phyloP scores from a whole-genome alignment of 2,113 vertebrate species.

The Miniopterus natalensis region DNA sequence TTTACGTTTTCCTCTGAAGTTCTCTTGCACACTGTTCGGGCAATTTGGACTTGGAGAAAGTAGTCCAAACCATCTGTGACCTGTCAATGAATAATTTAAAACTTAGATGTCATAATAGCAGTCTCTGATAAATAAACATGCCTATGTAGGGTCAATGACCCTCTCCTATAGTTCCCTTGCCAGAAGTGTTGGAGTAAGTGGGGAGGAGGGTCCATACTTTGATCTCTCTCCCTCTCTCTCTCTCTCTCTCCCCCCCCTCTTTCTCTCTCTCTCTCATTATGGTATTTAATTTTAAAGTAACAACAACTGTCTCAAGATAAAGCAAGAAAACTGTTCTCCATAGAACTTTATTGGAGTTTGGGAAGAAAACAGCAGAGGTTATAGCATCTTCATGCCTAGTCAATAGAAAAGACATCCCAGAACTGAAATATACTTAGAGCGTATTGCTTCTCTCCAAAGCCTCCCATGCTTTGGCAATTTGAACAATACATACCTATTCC shows the following conservation, averaged over 20 bases:
- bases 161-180: neutral
- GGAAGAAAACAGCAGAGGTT: neutral
- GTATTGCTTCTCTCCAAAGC: neutral
- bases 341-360: neutral
- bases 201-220: neutral
- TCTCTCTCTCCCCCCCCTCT: neutral
- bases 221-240: neutral
- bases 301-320: neutral
- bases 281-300: slow-evolving; percentile 46
- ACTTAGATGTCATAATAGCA: neutral
- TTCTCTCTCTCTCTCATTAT: neutral
- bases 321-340: neutral
- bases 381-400: neutral
- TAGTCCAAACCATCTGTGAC: slow-evolving; percentile 78
- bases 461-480: neutral
- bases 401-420: neutral
- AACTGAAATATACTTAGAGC: neutral
- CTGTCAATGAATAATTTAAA: slow-evolving; percentile 48
- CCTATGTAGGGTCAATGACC: neutral
- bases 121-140: neutral
- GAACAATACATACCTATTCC: neutral
- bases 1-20: slow-evolving; percentile 46
- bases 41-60: slow-evolving; percentile 75
- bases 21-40: slow-evolving; percentile 79
- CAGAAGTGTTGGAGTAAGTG: neutral